Percentiles rank a stretch among this genome's conserved stretches.
phyloP scores from a whole-genome alignment of 2,113 vertebrate species.

The Sander vitreus region DNA sequence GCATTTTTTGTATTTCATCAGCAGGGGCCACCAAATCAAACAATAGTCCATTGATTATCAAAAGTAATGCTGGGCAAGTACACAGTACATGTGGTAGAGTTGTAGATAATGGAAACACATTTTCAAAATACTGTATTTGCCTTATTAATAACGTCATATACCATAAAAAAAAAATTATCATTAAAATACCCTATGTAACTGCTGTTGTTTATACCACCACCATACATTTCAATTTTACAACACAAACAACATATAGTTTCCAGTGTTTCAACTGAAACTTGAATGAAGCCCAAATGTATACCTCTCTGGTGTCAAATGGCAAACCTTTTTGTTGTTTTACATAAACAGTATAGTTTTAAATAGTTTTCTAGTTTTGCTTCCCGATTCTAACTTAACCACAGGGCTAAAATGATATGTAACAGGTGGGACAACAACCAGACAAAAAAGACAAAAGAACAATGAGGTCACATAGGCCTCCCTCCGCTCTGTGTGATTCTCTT shows the following conservation, averaged over 20 bases:
- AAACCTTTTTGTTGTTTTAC: background rate
- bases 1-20: background rate
- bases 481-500: slow-evolving; percentile 11
- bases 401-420: background rate
- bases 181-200: background rate
- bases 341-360: background rate
- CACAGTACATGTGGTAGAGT: too few relatives aligned
- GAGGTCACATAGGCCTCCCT: slow-evolving; percentile 18
- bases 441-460: background rate
- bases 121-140: background rate
- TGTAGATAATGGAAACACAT: background rate
- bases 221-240: background rate
- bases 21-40: background rate
- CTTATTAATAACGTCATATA: background rate
- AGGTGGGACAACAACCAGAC: background rate
- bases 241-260: background rate
- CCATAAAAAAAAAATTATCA: background rate
- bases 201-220: background rate
- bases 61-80: background rate
- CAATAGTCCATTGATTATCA: background rate
- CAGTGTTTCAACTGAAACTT: background rate
- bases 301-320: background rate
- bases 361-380: background rate
- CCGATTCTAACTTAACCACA: background rate
- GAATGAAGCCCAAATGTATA: background rate